Conservation (phyloP, 2,797 vertebrate species). For the Fistularia commersonii region DNA sequence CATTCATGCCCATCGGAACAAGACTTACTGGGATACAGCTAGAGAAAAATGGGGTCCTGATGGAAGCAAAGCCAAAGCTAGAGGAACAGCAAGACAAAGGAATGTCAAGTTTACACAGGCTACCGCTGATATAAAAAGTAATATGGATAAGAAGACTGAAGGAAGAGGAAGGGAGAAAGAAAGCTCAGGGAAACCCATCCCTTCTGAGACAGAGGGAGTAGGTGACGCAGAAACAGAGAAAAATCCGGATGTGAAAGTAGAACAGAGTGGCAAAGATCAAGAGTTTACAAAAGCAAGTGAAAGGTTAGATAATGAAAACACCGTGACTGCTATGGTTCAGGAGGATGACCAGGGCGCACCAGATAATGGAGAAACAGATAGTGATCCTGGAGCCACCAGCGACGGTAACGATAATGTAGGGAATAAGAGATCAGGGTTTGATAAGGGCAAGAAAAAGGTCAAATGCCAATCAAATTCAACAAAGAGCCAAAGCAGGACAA, state of each 20-base stretch:
- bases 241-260: constrained; percentile 16
- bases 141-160: constrained; percentile 16
- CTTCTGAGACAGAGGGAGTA: constrained; percentile 23
- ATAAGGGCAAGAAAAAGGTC: constrained; percentile 50
- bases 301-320: constrained; percentile 47
- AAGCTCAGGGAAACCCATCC: constrained; percentile 9
- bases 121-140: constrained; percentile 21
- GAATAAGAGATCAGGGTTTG: constrained; percentile 32
- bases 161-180: too few species aligned
- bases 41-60: constrained; percentile 65
- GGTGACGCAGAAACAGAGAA: constrained; percentile 18
- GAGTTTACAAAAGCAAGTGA: constrained; percentile 24
- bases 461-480: neutral
- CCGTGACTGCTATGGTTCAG: constrained; percentile 20
- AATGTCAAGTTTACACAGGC: constrained; percentile 27
- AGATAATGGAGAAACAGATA: constrained; percentile 48
- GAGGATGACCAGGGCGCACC: constrained; percentile 21
- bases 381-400: constrained; percentile 23
- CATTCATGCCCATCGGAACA: constrained; percentile 56
- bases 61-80: constrained; percentile 39
- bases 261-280: constrained; percentile 20
- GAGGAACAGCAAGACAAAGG: constrained; percentile 24
- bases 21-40: constrained; percentile 67
- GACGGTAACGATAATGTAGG: constrained; percentile 44
- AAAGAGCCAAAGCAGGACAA: too few species aligned